These are phyloP conservation scores for Eupeodes corollae DNA, from an alignment of 1,140 invertebrate species.

Conservation along the genomic window DNA sequence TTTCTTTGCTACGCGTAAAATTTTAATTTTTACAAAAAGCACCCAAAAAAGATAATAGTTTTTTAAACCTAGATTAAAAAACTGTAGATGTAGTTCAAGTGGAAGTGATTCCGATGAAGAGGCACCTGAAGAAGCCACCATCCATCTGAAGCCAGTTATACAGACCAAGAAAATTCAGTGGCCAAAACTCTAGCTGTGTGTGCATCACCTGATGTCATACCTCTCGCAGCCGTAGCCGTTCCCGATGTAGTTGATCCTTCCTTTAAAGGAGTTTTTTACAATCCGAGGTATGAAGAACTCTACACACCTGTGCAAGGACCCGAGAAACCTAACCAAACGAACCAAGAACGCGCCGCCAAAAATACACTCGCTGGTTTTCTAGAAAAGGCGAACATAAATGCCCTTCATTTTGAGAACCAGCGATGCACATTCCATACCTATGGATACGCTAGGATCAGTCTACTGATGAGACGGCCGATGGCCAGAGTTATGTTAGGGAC, in stretches of 20 bases:
- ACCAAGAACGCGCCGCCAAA: conserved; percentile 73
- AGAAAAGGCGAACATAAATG: conserved; percentile 88
- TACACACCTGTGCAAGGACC: conserved; percentile 87
- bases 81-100: conserved; percentile 24
- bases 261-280: conserved; percentile 71
- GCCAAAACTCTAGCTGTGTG: conserved; percentile 53
- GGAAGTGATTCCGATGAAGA: not conserved
- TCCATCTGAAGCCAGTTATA: conserved; percentile 42
- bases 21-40: too few relatives aligned
- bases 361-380: conserved; percentile 93
- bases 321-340: conserved; percentile 80
- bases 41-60: conserved; percentile 16
- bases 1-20: too few relatives aligned
- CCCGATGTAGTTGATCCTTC: conserved; percentile 55
- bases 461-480: conserved; percentile 53
- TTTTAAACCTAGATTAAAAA: too few relatives aligned
- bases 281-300: conserved; percentile 92
- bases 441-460: conserved; percentile 92
- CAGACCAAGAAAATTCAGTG: conserved; percentile 33
- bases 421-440: conserved; percentile 88
- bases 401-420: conserved; percentile 98
- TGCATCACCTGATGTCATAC: conserved; percentile 66
- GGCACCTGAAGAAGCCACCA: conserved; percentile 18
- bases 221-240: conserved; percentile 49
- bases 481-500: conserved; percentile 56